Evolutionary conservation across 1,140 invertebrate species (phyloP), one percentile per base, ranked within the genome.

Genomic region (Ericerus pela): DNA sequence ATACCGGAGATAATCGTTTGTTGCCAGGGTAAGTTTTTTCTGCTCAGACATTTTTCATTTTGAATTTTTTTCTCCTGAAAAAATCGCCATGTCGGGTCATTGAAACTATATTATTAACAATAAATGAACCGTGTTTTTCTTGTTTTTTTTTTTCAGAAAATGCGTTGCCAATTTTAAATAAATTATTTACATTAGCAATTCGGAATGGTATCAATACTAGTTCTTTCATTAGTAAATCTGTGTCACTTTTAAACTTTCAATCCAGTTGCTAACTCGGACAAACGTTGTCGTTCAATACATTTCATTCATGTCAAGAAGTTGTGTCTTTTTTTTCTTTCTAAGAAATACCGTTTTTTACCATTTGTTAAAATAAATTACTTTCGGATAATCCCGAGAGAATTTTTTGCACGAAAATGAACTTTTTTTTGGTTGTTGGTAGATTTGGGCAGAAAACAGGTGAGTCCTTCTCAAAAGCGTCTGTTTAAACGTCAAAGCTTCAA

Each of bases 171-270:
- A 75, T 95, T 22, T 73, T 95, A 56, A 76, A 79, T 61, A 81
- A 82, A 62, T 82, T 88, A 1, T 95, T 94, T 70, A 77, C 80
- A 53, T 71, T 94, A 22, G 88, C 87, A 11, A 77, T 91, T 36
- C 77, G 78, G 61, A 84, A 82, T 26, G 82, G 82, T 56, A 75
- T 88, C 33, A 88, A 87, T 60, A 84, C 85, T 8, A 76, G 80
- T 41, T 70, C 74, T n/a, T 80, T 81, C 66, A 82, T 94, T 43
- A 79, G 77, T 41, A 87, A 88, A 66, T 81, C 81, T 55, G 77
- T 95, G 37, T 72, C 80, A 60, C 72, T 89, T 31, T 75, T 94
- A 38, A 88, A 90, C 70, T 74, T 82, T 41, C 88, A 92, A 64
- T 77, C 81, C 64, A 86, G 84, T 26, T 87, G 82, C 72, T 88